phyloP scores from a whole-genome alignment of 2,113 vertebrate genomes.

The Peucedramus taeniatus region DNA sequence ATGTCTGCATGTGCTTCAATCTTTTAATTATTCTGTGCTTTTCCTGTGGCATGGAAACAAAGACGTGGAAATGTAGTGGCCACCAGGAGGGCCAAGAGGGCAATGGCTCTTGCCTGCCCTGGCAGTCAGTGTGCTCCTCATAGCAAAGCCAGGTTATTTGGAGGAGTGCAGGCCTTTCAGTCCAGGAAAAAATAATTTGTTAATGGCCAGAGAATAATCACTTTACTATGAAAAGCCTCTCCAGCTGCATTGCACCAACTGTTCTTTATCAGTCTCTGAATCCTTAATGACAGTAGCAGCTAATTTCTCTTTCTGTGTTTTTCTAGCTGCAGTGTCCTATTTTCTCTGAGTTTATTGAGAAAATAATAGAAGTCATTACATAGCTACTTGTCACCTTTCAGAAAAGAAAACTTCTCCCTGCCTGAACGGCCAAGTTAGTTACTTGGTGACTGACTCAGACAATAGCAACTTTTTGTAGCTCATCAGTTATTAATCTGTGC shows the following conservation, averaged over 20 bases:
- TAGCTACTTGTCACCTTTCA: constrained; percentile 56
- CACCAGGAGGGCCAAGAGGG: neutral
- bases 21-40: neutral
- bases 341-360: constrained; percentile 44
- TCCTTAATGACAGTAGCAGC: constrained; percentile 58
- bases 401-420: constrained; percentile 23
- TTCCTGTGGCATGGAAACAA: neutral
- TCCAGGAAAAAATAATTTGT: constrained; percentile 71
- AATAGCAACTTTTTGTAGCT: constrained; percentile 33
- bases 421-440: constrained; percentile 30
- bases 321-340: constrained; percentile 32
- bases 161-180: constrained; percentile 56
- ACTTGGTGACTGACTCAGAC: constrained; percentile 8
- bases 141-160: constrained; percentile 65
- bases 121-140: neutral
- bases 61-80: neutral
- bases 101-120: neutral
- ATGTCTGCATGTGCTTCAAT: neutral
- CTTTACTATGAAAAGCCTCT: constrained; percentile 62
- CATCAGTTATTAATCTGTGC: neutral
- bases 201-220: constrained; percentile 73
- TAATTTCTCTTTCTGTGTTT: constrained; percentile 54
- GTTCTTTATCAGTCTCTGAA: constrained; percentile 69
- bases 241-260: constrained; percentile 74
- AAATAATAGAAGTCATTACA: constrained; percentile 59